phyloP scores from a whole-genome alignment of 2,113 vertebrate species.

The Podarcis muralis region DNA sequence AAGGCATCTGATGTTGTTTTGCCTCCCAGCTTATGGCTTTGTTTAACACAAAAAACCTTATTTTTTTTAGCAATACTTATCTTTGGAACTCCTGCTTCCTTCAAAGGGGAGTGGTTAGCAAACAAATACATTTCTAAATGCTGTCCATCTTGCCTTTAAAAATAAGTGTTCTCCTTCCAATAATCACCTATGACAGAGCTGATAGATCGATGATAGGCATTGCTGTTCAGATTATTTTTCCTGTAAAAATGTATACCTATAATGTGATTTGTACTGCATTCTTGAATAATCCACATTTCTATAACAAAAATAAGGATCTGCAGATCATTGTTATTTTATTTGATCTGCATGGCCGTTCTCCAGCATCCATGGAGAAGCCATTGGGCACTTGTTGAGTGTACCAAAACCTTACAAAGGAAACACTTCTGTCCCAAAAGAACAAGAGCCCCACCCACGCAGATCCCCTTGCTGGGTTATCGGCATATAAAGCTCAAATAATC shows the following conservation, averaged over 20 bases:
- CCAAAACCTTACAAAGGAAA: background rate
- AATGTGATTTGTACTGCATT: constrained; percentile 15
- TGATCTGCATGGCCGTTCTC: background rate
- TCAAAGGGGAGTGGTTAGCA: constrained; percentile 47
- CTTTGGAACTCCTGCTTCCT: constrained; percentile 51
- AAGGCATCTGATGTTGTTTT: constrained; percentile 35
- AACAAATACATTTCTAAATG: constrained; percentile 27
- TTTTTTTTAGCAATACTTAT: constrained; percentile 32
- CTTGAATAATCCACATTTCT: constrained; percentile 18
- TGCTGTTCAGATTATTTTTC: background rate
- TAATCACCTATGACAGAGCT: background rate
- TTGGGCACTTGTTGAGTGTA: background rate
- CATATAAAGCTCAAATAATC: background rate
- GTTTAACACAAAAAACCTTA: background rate
- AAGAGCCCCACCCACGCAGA: background rate
- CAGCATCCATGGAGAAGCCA: background rate
- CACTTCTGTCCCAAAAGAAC: background rate
- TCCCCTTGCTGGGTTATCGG: background rate
- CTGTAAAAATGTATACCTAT: constrained; percentile 9
- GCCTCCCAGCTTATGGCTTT: constrained; percentile 27
- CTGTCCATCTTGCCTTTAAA: constrained; percentile 26
- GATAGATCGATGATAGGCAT: constrained; percentile 11
- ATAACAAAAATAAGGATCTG: constrained; percentile 34
- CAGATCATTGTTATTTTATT: constrained; percentile 1
- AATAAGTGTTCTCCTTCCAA: background rate